Percentiles rank a stretch among this genome's conserved stretches.
Evolutionary conservation across 2,888 invertebrate genomes (phyloP).

Genomic region (Blastobasis adustella): DNA sequence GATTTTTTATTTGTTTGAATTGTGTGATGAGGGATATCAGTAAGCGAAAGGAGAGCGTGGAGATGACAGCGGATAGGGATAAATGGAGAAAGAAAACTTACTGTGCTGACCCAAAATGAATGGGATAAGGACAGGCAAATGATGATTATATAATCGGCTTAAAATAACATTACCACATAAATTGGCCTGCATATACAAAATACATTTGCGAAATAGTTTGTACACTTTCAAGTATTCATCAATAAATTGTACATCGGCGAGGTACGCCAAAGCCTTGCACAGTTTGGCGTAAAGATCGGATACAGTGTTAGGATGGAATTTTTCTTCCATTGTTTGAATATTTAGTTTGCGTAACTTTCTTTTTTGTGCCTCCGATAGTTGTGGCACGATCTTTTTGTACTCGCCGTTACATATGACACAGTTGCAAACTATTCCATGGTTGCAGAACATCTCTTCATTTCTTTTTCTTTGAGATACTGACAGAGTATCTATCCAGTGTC

Average conservation of each 20-base stretch:
- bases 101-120: no score
- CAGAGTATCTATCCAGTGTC: conserved; percentile 7
- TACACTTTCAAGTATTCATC: conserved; percentile 15
- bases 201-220: conserved; percentile 4
- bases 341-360: conserved; percentile 4
- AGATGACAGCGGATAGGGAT: no score
- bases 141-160: no score
- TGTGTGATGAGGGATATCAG: no score
- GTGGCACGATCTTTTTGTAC: background rate
- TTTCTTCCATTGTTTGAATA: background rate
- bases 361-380: conserved; percentile 5
- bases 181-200: conserved; percentile 8
- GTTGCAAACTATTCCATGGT: conserved; percentile 7
- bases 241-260: conserved; percentile 14
- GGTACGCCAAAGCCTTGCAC: conserved; percentile 7
- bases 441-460: conserved; percentile 5
- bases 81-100: no score
- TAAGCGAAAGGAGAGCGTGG: no score
- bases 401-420: conserved; percentile 8
- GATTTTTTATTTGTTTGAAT: no score
- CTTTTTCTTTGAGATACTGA: background rate
- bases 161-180: conserved; percentile 4
- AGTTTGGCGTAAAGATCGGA: conserved; percentile 5
- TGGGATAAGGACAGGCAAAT: no score
- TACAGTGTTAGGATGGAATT: background rate